Evolutionary conservation across 2,888 invertebrate genomes (phyloP).

Genomic region (Syritta pipiens): DNA sequence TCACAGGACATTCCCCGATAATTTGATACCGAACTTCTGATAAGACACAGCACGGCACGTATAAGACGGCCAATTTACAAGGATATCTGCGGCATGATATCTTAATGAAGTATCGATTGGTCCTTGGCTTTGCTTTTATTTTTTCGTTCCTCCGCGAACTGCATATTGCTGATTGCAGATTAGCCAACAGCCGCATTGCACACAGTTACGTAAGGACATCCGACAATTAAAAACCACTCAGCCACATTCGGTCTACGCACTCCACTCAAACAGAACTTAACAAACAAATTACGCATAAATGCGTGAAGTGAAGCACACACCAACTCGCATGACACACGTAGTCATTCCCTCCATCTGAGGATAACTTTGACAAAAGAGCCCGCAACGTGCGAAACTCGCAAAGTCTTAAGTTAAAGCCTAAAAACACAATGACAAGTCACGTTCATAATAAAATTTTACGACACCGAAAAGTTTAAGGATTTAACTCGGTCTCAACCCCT

Average conservation of each 20-base stretch:
- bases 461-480: slow-evolving; percentile 66
- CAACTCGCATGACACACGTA: slow-evolving; percentile 6
- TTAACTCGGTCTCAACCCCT: slow-evolving; percentile 25
- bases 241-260: slow-evolving; percentile 10
- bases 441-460: slow-evolving; percentile 68
- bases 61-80: slow-evolving; percentile 25
- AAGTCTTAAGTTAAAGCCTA: slow-evolving; percentile 60
- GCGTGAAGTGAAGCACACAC: slow-evolving; percentile 40
- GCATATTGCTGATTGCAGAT: slow-evolving; percentile 36
- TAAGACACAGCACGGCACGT: slow-evolving; percentile 9
- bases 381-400: slow-evolving; percentile 58
- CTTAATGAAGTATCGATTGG: slow-evolving; percentile 52
- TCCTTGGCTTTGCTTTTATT: too few relatives aligned
- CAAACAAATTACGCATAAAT: slow-evolving; percentile 52
- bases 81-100: slow-evolving; percentile 27
- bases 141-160: slow-evolving; percentile 5
- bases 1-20: background rate
- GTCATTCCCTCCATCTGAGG: background rate
- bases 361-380: slow-evolving; percentile 46
- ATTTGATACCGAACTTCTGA: slow-evolving; percentile 31
- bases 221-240: slow-evolving; percentile 54
- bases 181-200: background rate
- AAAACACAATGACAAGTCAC: slow-evolving; percentile 68
- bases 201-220: slow-evolving; percentile 19
- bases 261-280: slow-evolving; percentile 25